Conservation (phyloP, 2,113 vertebrate genomes). For the Okapia johnstoni region DNA sequence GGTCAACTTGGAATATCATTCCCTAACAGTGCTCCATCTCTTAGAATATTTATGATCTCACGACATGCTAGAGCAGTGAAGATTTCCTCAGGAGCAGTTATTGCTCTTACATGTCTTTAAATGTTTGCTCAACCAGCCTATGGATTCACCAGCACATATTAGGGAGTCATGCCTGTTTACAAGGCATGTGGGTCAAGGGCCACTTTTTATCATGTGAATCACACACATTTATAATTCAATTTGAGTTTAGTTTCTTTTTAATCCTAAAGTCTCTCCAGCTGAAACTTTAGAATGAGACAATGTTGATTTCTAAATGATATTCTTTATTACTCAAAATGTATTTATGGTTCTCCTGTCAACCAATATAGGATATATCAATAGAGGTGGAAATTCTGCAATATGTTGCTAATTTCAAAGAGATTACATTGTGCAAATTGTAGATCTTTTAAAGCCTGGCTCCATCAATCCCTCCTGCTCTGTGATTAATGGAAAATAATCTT, state of each 20-base stretch:
- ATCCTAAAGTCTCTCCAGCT: not conserved
- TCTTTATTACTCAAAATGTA: constrained; percentile 12
- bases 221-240: not conserved
- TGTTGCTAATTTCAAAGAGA: not conserved
- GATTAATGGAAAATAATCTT: not conserved
- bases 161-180: not conserved
- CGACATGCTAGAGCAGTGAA: not conserved
- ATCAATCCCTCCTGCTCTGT: not conserved
- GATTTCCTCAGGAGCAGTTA: not conserved
- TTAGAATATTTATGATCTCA: not conserved
- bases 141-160: not conserved
- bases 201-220: not conserved
- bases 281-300: constrained; percentile 1
- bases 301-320: not conserved
- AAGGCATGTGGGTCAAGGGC: not conserved
- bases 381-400: not conserved
- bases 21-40: not conserved
- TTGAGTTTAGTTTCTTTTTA: not conserved
- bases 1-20: not conserved
- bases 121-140: not conserved
- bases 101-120: constrained; percentile 1
- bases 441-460: not conserved
- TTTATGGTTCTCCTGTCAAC: not conserved
- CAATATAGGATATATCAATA: not conserved
- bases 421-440: not conserved